A percentile compares a stretch with the other conserved stretches of the same genome.
phyloP scores from a whole-genome alignment of 2,113 vertebrate species.

The Ptyas mucosa region DNA sequence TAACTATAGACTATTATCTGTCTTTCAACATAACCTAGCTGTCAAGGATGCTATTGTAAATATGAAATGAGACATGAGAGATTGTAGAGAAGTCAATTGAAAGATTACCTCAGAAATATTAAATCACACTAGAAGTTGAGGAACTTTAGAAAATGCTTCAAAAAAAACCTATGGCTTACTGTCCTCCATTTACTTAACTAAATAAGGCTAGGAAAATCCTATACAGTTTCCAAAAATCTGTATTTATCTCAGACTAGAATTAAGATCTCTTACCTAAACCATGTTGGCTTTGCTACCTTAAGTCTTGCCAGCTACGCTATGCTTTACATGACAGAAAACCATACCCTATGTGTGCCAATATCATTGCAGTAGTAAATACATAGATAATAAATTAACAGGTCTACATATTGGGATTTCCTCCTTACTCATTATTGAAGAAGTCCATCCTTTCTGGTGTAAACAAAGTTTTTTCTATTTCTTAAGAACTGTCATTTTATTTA shows the following conservation, averaged over 20 bases:
- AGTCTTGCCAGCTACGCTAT: not conserved
- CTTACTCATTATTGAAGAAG: not conserved
- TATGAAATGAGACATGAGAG: not conserved
- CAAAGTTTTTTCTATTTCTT: not conserved
- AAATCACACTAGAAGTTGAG: not conserved
- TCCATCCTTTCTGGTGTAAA: not conserved
- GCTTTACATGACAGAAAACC: not conserved
- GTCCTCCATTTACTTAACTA: not conserved
- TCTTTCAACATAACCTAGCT: not conserved
- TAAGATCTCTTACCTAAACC: not conserved
- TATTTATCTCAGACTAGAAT: not conserved
- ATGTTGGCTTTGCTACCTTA: not conserved
- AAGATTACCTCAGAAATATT: not conserved
- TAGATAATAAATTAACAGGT: not conserved
- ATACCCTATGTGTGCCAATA: not conserved
- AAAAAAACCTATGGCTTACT: not conserved
- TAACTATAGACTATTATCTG: not conserved
- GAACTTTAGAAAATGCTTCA: not conserved
- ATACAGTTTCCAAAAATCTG: not conserved
- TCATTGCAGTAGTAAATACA: not conserved
- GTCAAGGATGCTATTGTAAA: not conserved
- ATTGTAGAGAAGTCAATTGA: not conserved
- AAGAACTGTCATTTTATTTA: not conserved
- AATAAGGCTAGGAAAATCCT: not conserved
- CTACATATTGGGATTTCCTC: not conserved